These are phyloP conservation scores for Meteorus sp. DNA, from an alignment of 1,140 invertebrate species.

Conservation along the genomic window DNA sequence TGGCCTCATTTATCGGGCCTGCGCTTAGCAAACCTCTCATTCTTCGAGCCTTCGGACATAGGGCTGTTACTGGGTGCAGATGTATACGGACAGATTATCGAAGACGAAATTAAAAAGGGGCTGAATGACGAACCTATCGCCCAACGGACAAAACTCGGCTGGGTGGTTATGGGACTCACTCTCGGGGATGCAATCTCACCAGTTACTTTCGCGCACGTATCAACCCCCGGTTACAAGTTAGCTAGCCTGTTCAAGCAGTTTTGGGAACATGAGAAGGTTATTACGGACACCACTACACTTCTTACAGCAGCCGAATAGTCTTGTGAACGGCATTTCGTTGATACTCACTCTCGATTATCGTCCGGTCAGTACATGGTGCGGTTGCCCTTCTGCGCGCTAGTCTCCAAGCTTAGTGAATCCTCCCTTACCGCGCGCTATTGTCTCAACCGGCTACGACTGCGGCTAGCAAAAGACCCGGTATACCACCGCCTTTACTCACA, in stretches of 20 bases:
- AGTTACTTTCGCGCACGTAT: too few species aligned
- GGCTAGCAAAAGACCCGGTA: slow-evolving; percentile 17
- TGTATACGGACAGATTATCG: slow-evolving; percentile 17
- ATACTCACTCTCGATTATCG: slow-evolving; percentile 11
- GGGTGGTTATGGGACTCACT: slow-evolving; percentile 35
- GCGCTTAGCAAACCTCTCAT: slow-evolving; percentile 7
- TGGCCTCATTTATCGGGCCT: slow-evolving; percentile 15
- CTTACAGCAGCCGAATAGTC: slow-evolving; percentile 20
- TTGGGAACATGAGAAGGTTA: slow-evolving; percentile 25
- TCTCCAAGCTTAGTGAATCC: not conserved
- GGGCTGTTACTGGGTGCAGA: slow-evolving; percentile 25
- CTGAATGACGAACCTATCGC: slow-evolving; percentile 25
- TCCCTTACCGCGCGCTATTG: too few species aligned
- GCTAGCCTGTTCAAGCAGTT: too few species aligned
- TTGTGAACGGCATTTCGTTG: slow-evolving; percentile 21
- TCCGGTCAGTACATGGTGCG: not conserved
- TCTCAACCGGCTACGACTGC: too few species aligned
- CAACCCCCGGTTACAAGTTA: too few species aligned
- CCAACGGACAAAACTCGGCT: slow-evolving; percentile 39
- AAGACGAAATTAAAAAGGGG: not conserved
- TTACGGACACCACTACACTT: not conserved
- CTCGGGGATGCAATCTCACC: not conserved
- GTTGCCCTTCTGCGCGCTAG: not conserved
- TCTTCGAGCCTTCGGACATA: slow-evolving; percentile 6
- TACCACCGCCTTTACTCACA: slow-evolving; percentile 31